phyloP scores from a whole-genome alignment of 2,888 invertebrate genomes.

The Melieria picta region DNA sequence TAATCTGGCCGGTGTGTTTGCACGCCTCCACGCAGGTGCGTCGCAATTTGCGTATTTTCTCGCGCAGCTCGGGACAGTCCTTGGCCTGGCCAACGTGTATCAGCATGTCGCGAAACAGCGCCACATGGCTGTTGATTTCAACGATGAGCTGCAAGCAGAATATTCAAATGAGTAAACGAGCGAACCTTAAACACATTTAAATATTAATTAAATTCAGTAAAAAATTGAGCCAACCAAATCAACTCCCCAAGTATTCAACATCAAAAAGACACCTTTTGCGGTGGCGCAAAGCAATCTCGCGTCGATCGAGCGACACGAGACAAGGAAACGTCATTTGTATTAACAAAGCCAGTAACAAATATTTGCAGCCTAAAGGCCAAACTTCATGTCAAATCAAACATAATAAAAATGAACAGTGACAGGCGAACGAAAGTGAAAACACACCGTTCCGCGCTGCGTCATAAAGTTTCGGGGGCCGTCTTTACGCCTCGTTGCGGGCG shows the following conservation, averaged over 20 bases:
- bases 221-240: no score
- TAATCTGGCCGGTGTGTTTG: slow-evolving; percentile 81
- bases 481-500: slow-evolving; percentile 56
- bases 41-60: slow-evolving; percentile 84
- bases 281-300: no score
- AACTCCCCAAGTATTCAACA: no score
- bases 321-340: no score
- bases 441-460: no score
- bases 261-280: no score
- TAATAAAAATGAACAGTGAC: no score
- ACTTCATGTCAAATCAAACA: no score
- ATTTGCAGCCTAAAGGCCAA: no score
- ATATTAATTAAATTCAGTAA: slow-evolving; percentile 22
- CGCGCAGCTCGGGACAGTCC: slow-evolving; percentile 86
- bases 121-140: slow-evolving; percentile 90
- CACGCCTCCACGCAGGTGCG: slow-evolving; percentile 88
- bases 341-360: no score
- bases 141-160: slow-evolving; percentile 79
- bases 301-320: no score
- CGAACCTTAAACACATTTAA: slow-evolving; percentile 14
- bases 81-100: slow-evolving; percentile 88
- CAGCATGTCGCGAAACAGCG: slow-evolving; percentile 85
- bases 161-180: not conserved
- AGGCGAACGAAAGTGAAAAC: no score
- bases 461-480: slow-evolving; percentile 28